Evolutionary conservation across 2,888 invertebrate genomes (phyloP), one percentile per base, ranked within the genome.

Genomic region (Mimas tiliae): DNA sequence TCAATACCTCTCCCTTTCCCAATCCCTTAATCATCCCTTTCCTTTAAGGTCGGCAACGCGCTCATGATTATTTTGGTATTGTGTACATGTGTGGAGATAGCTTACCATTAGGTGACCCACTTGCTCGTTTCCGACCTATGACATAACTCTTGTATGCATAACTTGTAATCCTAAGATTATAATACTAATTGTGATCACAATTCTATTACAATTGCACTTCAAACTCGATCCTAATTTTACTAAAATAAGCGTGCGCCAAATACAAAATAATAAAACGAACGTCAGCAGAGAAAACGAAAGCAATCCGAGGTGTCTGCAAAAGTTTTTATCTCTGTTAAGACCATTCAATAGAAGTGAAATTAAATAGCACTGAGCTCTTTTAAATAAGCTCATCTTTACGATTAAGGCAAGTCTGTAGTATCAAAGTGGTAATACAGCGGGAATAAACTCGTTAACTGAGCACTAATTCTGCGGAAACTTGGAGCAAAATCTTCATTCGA

Each of bases 401-500:
- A 65, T 71, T 58, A 69, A 70, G 69, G 55, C 53, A 63, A 70
- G 75, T 65, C 67, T 69, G 67, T 66, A 72, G 72, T 73, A 76
- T 73, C 72, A 70, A 75, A 81, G 76, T 73, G 70, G 67, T 69
- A 75, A 78, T 75, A 78, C 69, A 72, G 21, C 70, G 67, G 68
- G 74, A 80, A 77, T 80, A 79, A 81, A 79, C 75, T 77, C 72
- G 69, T 80, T 78, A 82, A 80, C 74, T 70, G 70, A 74, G 71
- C 75, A 77, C 75, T 74, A 79, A 83, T 82, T 81, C 70, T 50
- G 67, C 65, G 63, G 69, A 70, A 81, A 78, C 73, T 76, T 70
- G 55, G 51, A 51, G 70, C 68, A 55, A 77, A 82, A 82, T 85
- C 78, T 84, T 83, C 78, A 87, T 87, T 85, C 78, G 75, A 83